A percentile compares a stretch with the other conserved stretches of the same genome.
phyloP scores from a whole-genome alignment of 92 coral and sea anemone species.

The Parazoanthus swiftii region DNA sequence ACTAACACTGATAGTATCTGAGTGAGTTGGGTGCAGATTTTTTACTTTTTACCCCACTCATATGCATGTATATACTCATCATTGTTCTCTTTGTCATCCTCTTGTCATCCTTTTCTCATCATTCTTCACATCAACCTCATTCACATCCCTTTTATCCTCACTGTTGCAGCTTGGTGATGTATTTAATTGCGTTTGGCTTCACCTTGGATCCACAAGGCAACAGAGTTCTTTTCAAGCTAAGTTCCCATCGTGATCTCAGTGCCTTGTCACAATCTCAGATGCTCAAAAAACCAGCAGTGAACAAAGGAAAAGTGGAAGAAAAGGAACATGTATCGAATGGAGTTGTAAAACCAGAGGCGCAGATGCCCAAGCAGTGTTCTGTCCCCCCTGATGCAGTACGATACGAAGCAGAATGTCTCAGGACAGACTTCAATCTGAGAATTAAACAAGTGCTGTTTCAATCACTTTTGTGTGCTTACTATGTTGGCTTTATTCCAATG shows the following conservation, averaged over 20 bases:
- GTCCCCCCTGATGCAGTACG: slow-evolving; percentile 96
- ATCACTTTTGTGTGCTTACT: slow-evolving; percentile 91
- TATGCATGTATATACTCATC: no score
- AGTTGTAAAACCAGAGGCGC: slow-evolving; percentile 57
- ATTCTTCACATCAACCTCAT: no score
- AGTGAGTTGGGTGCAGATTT: no score
- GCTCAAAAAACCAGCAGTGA: slow-evolving; percentile 23
- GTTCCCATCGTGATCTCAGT: slow-evolving; percentile 79
- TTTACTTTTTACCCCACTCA: no score
- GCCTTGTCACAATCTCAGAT: slow-evolving; percentile 53
- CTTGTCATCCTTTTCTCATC: no score
- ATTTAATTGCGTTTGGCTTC: slow-evolving; percentile 90
- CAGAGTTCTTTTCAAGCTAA: slow-evolving; percentile 85
- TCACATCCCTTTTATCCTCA: no score
- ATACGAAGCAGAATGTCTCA: slow-evolving; percentile 90
- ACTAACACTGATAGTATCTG: no score
- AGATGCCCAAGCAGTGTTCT: slow-evolving; percentile 64
- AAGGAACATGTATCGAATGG: slow-evolving; percentile 64
- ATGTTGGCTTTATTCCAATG: slow-evolving; percentile 96
- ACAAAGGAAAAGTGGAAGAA: slow-evolving; percentile 50
- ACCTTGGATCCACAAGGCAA: slow-evolving; percentile 96
- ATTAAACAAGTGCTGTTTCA: slow-evolving; percentile 96
- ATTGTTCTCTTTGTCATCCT: no score
- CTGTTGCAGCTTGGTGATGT: slow-evolving; percentile 71
- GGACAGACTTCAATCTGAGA: slow-evolving; percentile 94